Evolutionary conservation across 2,113 vertebrate genomes (phyloP), one percentile per base, ranked within the genome.

Genomic region (Salvelinus sp.): DNA sequence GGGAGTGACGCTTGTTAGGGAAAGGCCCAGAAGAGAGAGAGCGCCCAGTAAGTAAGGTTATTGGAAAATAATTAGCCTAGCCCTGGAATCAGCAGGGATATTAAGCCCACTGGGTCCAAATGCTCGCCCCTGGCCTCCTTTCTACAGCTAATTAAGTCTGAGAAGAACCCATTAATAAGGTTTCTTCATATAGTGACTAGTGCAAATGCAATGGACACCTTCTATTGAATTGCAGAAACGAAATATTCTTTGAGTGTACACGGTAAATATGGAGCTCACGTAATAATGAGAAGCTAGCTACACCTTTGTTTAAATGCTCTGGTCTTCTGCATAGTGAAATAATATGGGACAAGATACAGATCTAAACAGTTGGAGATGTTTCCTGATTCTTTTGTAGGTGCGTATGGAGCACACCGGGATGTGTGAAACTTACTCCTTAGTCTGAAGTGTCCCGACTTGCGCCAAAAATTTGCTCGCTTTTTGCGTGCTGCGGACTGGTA

Each of bases 21-120:
- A 88, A 82, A 89, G 88, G 85, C 87, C 87, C 87, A 88, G 86
- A 88, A 88, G 86, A 89, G 84, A 82, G 82, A 86, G 85, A 85
- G 74, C 87, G 86, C 85, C 87, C 88, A 88, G 90, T 92, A 91
- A 91, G 89, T 91, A 92, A 90, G 89, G 90, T 92, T 91, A 92
- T 90, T 90, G 90, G 87, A 87, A 93, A 92, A 91, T 90, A 91
- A 91, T 91, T 92, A 92, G 89, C 90, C 89, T 88, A 89, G 85
- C 90, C 82, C 22, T 0, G 85, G 88, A 92, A 91, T 91, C 88
- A 92, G 88, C 82, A 60, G 90, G 89, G 90, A 91, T 90, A 89
- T 80, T 79, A 89, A 91, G 88, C 89, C 91, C 88, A 82, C 86
- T 87, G 86, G 90, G 89, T 82, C 79, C 83, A 87, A 82, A 88